phyloP scores from a whole-genome alignment of 2,888 invertebrate genomes.

The Helobdella robusta region DNA sequence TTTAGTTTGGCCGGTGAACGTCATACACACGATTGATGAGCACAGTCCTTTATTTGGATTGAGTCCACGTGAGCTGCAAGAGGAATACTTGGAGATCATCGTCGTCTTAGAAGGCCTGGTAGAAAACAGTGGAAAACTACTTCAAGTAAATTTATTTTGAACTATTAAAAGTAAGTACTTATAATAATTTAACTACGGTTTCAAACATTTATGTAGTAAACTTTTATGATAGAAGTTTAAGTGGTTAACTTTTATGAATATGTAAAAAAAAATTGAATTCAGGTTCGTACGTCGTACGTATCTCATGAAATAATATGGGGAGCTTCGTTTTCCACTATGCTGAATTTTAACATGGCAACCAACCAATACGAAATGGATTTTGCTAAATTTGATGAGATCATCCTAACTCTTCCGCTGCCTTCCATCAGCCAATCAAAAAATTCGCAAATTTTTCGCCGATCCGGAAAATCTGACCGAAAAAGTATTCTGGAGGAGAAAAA shows the following conservation, averaged over 20 bases:
- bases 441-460: too few relatives aligned
- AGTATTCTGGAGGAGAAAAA: too few relatives aligned
- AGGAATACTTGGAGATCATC: conserved; percentile 13
- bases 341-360: background rate
- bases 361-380: conserved; percentile 17
- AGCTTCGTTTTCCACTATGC: conserved; percentile 13
- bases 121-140: conserved; percentile 11
- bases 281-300: conserved; percentile 12
- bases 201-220: too few relatives aligned
- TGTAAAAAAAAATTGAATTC: too few relatives aligned
- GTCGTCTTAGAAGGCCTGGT: conserved; percentile 15
- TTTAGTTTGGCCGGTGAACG: conserved; percentile 13
- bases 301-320: conserved; percentile 13
- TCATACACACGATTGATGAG: conserved; percentile 7
- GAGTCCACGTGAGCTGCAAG: background rate
- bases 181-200: too few relatives aligned
- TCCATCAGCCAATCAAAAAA: too few relatives aligned
- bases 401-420: too few relatives aligned
- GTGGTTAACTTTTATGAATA: too few relatives aligned
- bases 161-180: too few relatives aligned
- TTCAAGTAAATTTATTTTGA: conserved; percentile 5
- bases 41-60: conserved; percentile 15
- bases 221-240: too few relatives aligned
- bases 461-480: too few relatives aligned
- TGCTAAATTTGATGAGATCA: conserved; percentile 9